Percentiles rank a stretch among this genome's conserved stretches.
Evolutionary conservation across 2,113 vertebrate species (phyloP).

Genomic region (Cathartes aura): DNA sequence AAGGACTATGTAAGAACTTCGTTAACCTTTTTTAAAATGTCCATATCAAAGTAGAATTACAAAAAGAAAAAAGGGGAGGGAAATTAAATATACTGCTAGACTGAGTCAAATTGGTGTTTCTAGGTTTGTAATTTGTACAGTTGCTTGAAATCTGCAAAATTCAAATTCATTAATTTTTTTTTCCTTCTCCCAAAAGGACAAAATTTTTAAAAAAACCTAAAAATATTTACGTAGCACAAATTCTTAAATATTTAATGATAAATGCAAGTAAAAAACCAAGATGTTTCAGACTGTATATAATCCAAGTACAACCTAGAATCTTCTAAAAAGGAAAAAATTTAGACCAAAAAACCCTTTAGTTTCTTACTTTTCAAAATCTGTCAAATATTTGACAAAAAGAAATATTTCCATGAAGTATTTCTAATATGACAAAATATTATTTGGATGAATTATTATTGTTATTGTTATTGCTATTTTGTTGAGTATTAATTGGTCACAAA

Average conservation of each 20-base stretch:
- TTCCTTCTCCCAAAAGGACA: not conserved
- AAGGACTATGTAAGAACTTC: not conserved
- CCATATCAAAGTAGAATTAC: not conserved
- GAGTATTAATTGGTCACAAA: not conserved
- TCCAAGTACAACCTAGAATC: not conserved
- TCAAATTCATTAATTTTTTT: not conserved
- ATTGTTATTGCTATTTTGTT: not conserved
- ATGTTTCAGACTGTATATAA: not conserved
- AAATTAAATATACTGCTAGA: not conserved
- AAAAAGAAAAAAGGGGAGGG: not conserved
- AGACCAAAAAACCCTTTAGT: fast-evolving
- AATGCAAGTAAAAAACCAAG: not conserved
- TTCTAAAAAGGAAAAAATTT: not conserved
- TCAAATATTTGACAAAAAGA: not conserved
- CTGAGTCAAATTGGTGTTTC: not conserved
- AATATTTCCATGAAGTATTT: not conserved
- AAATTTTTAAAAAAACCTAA: not conserved
- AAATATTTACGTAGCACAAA: not conserved
- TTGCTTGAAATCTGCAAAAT: not conserved
- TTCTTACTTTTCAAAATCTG: not conserved
- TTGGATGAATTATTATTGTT: no score
- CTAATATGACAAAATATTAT: not conserved
- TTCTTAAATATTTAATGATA: not conserved
- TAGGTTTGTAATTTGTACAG: not conserved
- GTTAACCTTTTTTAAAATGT: not conserved